Evolutionary conservation across 2,797 vertebrate genomes (phyloP).

Genomic region (Tokudaia tokunoshimensis): DNA sequence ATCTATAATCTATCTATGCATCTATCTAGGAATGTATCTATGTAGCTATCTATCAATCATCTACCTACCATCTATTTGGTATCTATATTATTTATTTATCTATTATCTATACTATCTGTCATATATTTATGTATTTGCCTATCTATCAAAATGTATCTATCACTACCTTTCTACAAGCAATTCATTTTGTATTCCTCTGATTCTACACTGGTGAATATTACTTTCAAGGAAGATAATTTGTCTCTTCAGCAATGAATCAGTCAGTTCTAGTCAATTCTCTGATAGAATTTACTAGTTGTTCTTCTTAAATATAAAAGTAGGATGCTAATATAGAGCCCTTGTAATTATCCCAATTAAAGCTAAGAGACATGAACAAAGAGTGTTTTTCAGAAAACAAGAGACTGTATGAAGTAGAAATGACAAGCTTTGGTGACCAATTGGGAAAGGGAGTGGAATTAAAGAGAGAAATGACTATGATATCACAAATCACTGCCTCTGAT

Average conservation of each 20-base stretch:
- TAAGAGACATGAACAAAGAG: neutral
- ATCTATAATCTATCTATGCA: neutral
- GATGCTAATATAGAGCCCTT: neutral
- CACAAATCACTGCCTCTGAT: conserved; percentile 6
- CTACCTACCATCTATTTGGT: neutral
- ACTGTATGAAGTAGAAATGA: neutral
- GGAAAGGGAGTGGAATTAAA: neutral
- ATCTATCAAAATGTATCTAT: neutral
- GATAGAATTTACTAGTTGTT: neutral
- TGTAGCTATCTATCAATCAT: neutral
- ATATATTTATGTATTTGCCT: neutral
- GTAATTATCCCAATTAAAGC: neutral
- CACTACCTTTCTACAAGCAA: neutral
- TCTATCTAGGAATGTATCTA: neutral
- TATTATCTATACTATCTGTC: neutral
- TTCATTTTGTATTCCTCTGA: neutral
- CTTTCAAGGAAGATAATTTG: neutral
- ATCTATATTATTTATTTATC: neutral
- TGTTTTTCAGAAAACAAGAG: neutral
- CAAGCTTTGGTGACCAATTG: neutral
- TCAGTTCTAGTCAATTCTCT: neutral
- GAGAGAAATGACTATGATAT: conserved; percentile 13
- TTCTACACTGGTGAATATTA: neutral
- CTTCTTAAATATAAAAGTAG: neutral
- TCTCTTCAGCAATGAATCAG: neutral